phyloP scores from a whole-genome alignment of 2,888 invertebrate species.

The Epistrophe grossulariae region DNA sequence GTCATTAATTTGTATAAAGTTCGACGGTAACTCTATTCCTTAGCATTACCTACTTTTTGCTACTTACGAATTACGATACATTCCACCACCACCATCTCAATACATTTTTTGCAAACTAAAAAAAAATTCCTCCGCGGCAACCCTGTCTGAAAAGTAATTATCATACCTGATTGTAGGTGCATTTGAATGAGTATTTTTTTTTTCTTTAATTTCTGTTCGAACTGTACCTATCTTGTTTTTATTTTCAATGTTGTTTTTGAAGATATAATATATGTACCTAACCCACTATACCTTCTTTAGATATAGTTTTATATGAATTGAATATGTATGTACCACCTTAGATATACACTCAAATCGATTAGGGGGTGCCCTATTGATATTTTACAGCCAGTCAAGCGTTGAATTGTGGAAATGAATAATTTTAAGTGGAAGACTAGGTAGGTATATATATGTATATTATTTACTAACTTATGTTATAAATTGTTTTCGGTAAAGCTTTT shows the following conservation, averaged over 20 bases:
- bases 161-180: slow-evolving; percentile 26
- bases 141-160: neutral
- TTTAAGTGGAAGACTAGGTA: neutral
- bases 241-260: neutral
- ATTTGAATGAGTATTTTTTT: slow-evolving; percentile 5
- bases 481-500: neutral
- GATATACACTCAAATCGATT: slow-evolving; percentile 3
- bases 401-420: slow-evolving; percentile 7
- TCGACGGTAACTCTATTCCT: no score
- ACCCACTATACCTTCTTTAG: no score
- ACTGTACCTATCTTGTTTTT: slow-evolving; percentile 15
- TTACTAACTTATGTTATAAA: neutral
- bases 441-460: no score
- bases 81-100: neutral
- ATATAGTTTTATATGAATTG: slow-evolving; percentile 1
- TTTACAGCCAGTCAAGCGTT: slow-evolving; percentile 31
- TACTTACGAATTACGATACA: no score
- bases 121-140: neutral
- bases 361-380: slow-evolving; percentile 16
- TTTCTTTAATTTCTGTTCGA: neutral
- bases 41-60: no score
- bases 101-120: neutral
- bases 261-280: neutral
- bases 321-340: neutral
- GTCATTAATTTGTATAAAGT: neutral